phyloP scores from a whole-genome alignment of 92 coral and sea anemone species.

The Virgularia gustaviana region DNA sequence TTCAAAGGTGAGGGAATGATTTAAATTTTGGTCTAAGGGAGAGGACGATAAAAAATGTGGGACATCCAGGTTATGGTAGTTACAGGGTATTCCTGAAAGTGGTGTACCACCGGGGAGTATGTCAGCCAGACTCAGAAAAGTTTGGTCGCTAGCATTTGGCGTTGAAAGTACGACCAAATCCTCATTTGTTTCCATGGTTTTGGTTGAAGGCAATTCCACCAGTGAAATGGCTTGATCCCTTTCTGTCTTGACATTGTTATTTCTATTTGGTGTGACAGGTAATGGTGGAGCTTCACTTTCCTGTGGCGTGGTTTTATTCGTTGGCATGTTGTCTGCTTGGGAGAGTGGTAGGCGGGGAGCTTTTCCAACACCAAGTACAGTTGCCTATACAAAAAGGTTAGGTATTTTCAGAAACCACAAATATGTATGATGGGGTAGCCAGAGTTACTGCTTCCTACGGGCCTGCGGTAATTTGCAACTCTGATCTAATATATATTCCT shows the following conservation, averaged over 20 bases:
- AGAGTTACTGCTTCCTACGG: background rate
- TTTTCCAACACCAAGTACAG: slow-evolving; percentile 13
- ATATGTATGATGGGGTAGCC: background rate
- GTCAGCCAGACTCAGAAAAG: no score
- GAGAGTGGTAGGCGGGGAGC: slow-evolving; percentile 20
- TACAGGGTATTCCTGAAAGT: no score
- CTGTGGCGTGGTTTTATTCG: no score
- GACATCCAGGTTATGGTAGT: no score
- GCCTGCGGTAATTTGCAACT: background rate
- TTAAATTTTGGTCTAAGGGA: no score
- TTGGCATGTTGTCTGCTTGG: slow-evolving; percentile 5
- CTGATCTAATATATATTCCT: background rate
- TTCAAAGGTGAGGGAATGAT: no score
- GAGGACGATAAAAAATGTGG: no score
- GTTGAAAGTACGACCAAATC: background rate
- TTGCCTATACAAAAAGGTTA: slow-evolving; percentile 8
- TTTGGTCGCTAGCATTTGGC: background rate
- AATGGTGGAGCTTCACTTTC: no score
- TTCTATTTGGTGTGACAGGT: no score
- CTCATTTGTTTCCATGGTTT: background rate
- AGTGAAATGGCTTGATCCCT: no score
- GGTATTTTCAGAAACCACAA: background rate
- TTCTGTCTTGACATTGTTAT: no score
- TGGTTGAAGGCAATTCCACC: slow-evolving; percentile 16
- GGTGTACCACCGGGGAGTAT: no score